Evolutionary conservation across 2,888 invertebrate species (phyloP).

Genomic region (Nasonovia ribisnigri): DNA sequence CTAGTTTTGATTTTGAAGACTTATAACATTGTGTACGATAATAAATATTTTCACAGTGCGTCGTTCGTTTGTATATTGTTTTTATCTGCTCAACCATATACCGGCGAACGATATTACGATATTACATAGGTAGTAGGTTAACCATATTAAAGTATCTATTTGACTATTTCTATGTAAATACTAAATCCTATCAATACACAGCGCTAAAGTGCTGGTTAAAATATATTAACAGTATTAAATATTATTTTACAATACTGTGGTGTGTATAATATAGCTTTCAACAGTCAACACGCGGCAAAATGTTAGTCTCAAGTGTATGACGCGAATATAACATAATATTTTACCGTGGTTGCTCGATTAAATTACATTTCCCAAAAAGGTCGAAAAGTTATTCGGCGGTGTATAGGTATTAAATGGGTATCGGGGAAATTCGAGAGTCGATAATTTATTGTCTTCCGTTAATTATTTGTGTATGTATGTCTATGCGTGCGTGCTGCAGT

Average conservation of each 20-base stretch:
- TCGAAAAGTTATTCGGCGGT: background rate
- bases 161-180: background rate
- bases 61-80: background rate
- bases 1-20: background rate
- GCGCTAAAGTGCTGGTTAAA: background rate
- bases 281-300: background rate
- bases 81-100: background rate
- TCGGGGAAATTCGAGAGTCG: background rate
- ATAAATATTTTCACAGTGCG: background rate
- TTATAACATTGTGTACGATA: background rate
- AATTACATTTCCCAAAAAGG: background rate
- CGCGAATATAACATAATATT: no score
- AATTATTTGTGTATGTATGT: background rate
- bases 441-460: constrained; percentile 5
- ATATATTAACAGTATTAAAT: background rate
- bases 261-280: background rate
- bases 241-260: background rate
- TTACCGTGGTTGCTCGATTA: background rate
- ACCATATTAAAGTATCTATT: background rate
- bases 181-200: background rate
- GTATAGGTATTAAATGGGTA: background rate
- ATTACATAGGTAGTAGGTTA: background rate
- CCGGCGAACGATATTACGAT: background rate
- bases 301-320: background rate
- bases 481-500: background rate